phyloP scores from a whole-genome alignment of 2,113 vertebrate genomes.

The Eudyptes chrysolophus region DNA sequence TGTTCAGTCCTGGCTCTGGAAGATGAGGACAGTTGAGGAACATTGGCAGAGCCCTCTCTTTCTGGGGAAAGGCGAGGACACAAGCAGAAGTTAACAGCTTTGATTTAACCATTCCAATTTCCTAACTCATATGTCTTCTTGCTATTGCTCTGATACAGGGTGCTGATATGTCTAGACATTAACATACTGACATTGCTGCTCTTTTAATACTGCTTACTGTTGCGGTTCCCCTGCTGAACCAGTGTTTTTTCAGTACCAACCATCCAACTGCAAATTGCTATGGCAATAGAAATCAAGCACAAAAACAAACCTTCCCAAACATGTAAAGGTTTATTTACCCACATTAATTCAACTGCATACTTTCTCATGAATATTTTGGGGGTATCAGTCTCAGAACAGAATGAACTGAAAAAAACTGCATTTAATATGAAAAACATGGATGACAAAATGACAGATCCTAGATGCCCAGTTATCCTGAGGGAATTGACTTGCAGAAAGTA shows the following conservation, averaged over 20 bases:
- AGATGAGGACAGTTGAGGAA: not conserved
- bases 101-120: not conserved
- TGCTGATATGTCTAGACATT: not conserved
- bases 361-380: conserved; percentile 32
- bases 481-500: not conserved
- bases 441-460: not conserved
- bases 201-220: not conserved
- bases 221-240: not conserved
- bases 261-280: not conserved
- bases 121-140: not conserved
- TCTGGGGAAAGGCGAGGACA: not conserved
- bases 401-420: not conserved
- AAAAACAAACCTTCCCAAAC: conserved; percentile 1
- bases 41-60: not conserved
- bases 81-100: not conserved
- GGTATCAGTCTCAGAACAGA: not conserved
- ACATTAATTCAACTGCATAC: not conserved
- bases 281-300: not conserved
- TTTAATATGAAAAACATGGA: not conserved
- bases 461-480: not conserved
- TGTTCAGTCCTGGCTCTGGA: not conserved
- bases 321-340: not conserved
- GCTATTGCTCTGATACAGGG: not conserved
- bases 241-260: not conserved
- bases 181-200: not conserved